These are phyloP conservation scores for Folsomia manolachei DNA, from an alignment of 2,888 invertebrate species.

Conservation along the genomic window DNA sequence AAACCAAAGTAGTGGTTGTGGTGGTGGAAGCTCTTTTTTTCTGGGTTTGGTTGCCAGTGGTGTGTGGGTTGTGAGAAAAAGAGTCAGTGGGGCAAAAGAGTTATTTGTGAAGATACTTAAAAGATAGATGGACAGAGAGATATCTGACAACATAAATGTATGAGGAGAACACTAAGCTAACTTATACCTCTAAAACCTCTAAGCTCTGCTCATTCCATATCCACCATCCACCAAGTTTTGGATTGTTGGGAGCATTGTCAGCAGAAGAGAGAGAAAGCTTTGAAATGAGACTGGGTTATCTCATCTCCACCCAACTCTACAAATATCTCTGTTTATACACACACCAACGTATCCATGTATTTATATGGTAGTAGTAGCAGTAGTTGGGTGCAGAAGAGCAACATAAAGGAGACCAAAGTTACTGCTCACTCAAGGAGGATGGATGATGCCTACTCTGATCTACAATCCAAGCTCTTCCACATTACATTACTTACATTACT, in stretches of 20 bases:
- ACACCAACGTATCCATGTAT: not conserved
- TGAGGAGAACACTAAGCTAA: constrained; percentile 1
- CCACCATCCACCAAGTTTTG: not conserved
- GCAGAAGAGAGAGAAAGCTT: constrained; percentile 12
- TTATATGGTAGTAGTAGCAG: not conserved
- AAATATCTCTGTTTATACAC: constrained; percentile 7
- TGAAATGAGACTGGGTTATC: not conserved
- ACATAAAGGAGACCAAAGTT: not conserved
- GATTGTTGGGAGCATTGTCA: constrained; percentile 17
- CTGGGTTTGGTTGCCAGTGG: too few species aligned
- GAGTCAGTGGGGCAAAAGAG: constrained; percentile 20
- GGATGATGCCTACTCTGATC: constrained; percentile 11
- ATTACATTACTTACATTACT: constrained; percentile 2
- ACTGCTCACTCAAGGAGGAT: constrained; percentile 6
- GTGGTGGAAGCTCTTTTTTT: too few species aligned
- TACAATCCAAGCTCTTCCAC: constrained; percentile 1
- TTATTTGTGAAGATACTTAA: constrained; percentile 21
- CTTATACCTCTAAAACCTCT: not conserved
- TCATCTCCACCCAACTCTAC: not conserved
- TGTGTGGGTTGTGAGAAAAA: not conserved
- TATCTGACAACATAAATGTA: constrained; percentile 6
- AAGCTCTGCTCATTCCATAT: too few species aligned
- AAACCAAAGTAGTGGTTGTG: not conserved
- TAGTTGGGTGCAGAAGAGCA: too few species aligned
- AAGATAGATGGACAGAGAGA: constrained; percentile 13